These are phyloP conservation scores for Carettochelys insculpta DNA, from an alignment of 2,113 vertebrate genomes.

Conservation along the genomic window DNA sequence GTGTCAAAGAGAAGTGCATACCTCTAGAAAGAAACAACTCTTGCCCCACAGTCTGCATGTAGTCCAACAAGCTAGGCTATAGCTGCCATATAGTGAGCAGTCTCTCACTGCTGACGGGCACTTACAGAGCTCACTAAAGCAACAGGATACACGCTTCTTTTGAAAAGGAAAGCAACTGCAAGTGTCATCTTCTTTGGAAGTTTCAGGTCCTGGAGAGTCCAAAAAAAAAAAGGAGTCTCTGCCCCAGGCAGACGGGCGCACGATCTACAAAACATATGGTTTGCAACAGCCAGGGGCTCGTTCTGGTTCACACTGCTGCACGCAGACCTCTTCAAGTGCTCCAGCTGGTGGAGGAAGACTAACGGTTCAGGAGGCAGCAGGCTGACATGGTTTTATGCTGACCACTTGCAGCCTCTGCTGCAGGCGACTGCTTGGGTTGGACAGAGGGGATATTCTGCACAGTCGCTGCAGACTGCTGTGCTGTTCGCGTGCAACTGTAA, in stretches of 20 bases:
- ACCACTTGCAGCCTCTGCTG: not conserved
- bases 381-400: not conserved
- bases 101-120: not conserved
- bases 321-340: not conserved
- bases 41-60: not conserved
- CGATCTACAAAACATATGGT: not conserved
- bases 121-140: not conserved
- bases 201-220: rapidly evolving
- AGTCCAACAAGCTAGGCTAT: not conserved
- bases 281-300: not conserved
- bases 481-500: not conserved
- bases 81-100: rapidly evolving
- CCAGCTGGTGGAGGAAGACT: constrained; percentile 17
- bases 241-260: not conserved
- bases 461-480: not conserved
- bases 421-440: no score
- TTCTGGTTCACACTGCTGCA: rapidly evolving
- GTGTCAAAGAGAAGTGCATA: constrained; percentile 75
- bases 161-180: not conserved
- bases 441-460: not conserved
- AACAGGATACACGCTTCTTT: not conserved
- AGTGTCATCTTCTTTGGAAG: not conserved
- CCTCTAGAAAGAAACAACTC: constrained; percentile 4
- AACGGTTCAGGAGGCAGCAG: not conserved
- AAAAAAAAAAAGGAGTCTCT: no score